Evolutionary conservation across 1,140 invertebrate genomes (phyloP).

Genomic region (Lepidostoma basale): DNA sequence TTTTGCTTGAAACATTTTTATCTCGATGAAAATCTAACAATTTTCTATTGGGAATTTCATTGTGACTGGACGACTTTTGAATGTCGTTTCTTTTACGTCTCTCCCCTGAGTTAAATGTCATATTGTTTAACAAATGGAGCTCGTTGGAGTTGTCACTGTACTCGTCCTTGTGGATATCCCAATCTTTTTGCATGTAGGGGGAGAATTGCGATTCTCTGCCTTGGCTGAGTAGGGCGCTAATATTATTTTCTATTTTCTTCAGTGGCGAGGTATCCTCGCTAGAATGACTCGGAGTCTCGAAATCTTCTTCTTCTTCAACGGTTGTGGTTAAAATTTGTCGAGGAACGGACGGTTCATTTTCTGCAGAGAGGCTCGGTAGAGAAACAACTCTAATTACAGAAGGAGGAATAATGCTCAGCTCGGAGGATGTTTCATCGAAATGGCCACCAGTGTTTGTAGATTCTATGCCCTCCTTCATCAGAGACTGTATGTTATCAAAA

Average conservation of each 20-base stretch:
- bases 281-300: constrained; percentile 55
- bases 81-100: constrained; percentile 62
- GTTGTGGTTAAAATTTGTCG: constrained; percentile 60
- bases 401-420: constrained; percentile 62
- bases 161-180: constrained; percentile 63
- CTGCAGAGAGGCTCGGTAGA: constrained; percentile 65
- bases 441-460: constrained; percentile 51
- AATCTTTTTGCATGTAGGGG: constrained; percentile 61
- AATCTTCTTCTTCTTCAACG: constrained; percentile 69
- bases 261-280: constrained; percentile 64
- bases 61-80: constrained; percentile 65
- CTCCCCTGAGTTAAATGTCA: constrained; percentile 59
- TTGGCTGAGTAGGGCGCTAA: constrained; percentile 65
- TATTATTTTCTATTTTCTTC: constrained; percentile 71
- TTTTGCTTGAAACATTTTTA: constrained; percentile 57
- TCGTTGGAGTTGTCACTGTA: constrained; percentile 61
- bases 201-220: constrained; percentile 61
- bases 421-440: constrained; percentile 60
- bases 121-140: constrained; percentile 59
- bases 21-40: constrained; percentile 62
- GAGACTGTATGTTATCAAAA: constrained; percentile 78
- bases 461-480: constrained; percentile 71
- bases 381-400: constrained; percentile 71
- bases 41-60: constrained; percentile 62
- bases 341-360: constrained; percentile 54